phyloP scores from a whole-genome alignment of 1,140 invertebrate species.

The Calephelis virginiensis region DNA sequence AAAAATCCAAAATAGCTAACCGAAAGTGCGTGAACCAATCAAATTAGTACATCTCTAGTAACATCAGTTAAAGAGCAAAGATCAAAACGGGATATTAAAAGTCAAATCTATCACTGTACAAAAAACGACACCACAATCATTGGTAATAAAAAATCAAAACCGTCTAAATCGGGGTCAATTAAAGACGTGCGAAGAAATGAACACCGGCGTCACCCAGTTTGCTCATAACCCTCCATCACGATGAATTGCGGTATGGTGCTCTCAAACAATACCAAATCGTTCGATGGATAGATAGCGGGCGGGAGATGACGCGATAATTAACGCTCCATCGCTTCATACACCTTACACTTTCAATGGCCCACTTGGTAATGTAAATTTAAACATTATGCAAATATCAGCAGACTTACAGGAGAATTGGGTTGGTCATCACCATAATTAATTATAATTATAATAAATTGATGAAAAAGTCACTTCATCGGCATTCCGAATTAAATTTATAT shows the following conservation, averaged over 20 bases:
- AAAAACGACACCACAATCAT: not conserved
- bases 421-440: not conserved
- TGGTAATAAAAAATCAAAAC: constrained; percentile 34
- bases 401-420: not conserved
- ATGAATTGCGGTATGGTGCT: constrained; percentile 45
- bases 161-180: constrained; percentile 21
- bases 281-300: constrained; percentile 42
- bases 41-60: too few relatives aligned
- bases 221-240: constrained; percentile 40
- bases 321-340: constrained; percentile 26
- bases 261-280: constrained; percentile 49
- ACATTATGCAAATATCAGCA: constrained; percentile 7
- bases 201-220: constrained; percentile 37
- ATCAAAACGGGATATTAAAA: not conserved
- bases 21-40: too few relatives aligned
- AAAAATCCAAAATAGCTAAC: too few relatives aligned
- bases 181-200: constrained; percentile 29
- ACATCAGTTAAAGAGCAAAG: too few relatives aligned
- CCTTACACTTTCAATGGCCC: constrained; percentile 30
- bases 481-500: not conserved
- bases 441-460: constrained; percentile 5
- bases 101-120: not conserved
- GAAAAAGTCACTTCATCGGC: not conserved
- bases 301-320: constrained; percentile 45
- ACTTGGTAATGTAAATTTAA: constrained; percentile 19